Conservation (phyloP, 2,797 vertebrate species). For the Crenuchus spilurus region DNA sequence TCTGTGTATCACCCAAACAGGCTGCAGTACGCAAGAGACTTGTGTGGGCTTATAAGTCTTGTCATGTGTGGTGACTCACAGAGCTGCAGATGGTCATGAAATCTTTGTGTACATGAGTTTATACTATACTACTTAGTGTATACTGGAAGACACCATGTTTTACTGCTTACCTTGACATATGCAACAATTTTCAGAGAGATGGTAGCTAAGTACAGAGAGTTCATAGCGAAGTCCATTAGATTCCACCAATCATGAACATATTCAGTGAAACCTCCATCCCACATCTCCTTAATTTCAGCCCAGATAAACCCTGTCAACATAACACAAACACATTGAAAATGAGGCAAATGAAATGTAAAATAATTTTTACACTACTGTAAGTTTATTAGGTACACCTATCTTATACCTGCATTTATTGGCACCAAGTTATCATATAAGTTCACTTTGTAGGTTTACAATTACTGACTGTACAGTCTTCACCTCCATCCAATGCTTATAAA, state of each 20-base stretch:
- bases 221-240: constrained; percentile 98
- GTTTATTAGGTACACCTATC: no score
- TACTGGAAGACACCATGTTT: not conserved
- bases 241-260: constrained; percentile 99
- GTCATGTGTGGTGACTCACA: constrained; percentile 69
- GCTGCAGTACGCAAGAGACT: constrained; percentile 7
- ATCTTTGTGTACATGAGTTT: constrained; percentile 58
- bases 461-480: no score
- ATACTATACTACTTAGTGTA: not conserved
- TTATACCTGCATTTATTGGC: no score
- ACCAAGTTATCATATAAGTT: no score
- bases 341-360: not conserved
- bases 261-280: constrained; percentile 96
- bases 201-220: constrained; percentile 95
- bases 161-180: constrained; percentile 88
- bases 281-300: constrained; percentile 99
- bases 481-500: no score
- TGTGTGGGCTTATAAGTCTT: constrained; percentile 50
- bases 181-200: constrained; percentile 97
- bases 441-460: no score
- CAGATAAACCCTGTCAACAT: constrained; percentile 89
- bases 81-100: constrained; percentile 71
- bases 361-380: no score
- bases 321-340: constrained; percentile 32
- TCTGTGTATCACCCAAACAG: constrained; percentile 2